A percentile compares a stretch with the other conserved stretches of the same genome.
phyloP scores from a whole-genome alignment of 2,113 vertebrate species.

The Scatophagus argus region DNA sequence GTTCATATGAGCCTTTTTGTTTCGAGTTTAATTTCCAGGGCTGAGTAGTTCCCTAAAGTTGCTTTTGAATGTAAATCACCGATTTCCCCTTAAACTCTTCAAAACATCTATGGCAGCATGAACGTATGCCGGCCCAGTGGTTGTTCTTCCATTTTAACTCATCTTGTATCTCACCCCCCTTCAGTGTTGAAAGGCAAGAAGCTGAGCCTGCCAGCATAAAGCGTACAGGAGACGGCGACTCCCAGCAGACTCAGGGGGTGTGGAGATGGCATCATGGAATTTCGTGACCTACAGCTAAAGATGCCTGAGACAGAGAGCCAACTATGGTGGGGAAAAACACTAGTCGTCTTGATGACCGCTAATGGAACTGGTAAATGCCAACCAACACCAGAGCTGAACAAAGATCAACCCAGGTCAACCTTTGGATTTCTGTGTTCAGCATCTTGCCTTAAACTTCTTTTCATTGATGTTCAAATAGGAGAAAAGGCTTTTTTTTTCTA shows the following conservation, averaged over 20 bases:
- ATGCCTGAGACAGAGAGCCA: constrained; percentile 89
- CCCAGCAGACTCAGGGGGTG: constrained; percentile 88
- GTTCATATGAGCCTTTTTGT: background rate
- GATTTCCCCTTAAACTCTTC: background rate
- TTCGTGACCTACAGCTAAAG: constrained; percentile 83
- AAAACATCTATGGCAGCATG: background rate
- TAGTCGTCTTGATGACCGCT: constrained; percentile 81
- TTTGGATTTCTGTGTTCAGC: constrained; percentile 93
- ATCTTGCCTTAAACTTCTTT: constrained; percentile 95
- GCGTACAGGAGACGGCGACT: constrained; percentile 85
- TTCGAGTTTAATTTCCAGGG: background rate
- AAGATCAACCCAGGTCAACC: constrained; percentile 73
- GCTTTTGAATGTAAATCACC: too few relatives aligned
- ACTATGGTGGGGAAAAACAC: constrained; percentile 83
- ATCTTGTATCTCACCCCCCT: background rate
- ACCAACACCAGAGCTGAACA: constrained; percentile 86
- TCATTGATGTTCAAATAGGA: constrained; percentile 95
- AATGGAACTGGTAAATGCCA: constrained; percentile 80
- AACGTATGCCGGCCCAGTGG: background rate
- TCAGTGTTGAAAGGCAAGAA: constrained; percentile 99
- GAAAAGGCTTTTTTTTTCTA: constrained; percentile 88
- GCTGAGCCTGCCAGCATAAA: constrained; percentile 98
- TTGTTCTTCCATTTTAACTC: background rate
- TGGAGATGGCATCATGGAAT: constrained; percentile 83
- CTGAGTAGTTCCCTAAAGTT: background rate